These are phyloP conservation scores for Lasioglossum leucozonium DNA, from an alignment of 2,888 invertebrate genomes.

Conservation along the genomic window DNA sequence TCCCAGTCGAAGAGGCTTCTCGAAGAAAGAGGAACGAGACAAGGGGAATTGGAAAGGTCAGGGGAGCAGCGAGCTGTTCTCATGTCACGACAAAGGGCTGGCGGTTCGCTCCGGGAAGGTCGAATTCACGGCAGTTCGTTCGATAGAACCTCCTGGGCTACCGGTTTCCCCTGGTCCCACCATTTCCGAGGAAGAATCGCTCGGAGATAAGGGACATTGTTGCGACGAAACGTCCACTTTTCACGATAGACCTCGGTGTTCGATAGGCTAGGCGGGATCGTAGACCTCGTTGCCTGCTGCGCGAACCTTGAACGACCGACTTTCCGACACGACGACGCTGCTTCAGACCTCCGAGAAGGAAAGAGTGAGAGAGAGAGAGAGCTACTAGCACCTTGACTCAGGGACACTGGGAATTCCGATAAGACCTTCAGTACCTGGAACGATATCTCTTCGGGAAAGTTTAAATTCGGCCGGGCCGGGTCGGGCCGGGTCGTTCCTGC, in stretches of 20 bases:
- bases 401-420: not conserved
- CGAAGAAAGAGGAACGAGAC: slow-evolving; percentile 19
- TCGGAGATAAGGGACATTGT: slow-evolving; percentile 33
- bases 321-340: not conserved
- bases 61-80: slow-evolving; percentile 7
- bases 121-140: slow-evolving; percentile 49
- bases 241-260: slow-evolving; percentile 32
- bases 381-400: slow-evolving; percentile 6
- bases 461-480: not conserved
- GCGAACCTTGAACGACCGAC: slow-evolving; percentile 31
- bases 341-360: not conserved
- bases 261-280: slow-evolving; percentile 26
- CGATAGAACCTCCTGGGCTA: slow-evolving; percentile 49
- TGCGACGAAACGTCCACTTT: slow-evolving; percentile 37
- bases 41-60: slow-evolving; percentile 44
- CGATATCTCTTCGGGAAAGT: slow-evolving; percentile 6
- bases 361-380: not conserved
- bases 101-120: slow-evolving; percentile 35
- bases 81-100: slow-evolving; percentile 31
- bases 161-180: slow-evolving; percentile 4
- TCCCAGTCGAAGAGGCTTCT: not conserved
- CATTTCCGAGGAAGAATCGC: slow-evolving; percentile 1
- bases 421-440: not conserved
- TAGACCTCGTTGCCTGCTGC: slow-evolving; percentile 18
- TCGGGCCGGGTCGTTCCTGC: not conserved